These are phyloP conservation scores for Lepilemur ruficaudatus DNA, from an alignment of 2,797 vertebrate genomes.

Conservation along the genomic window DNA sequence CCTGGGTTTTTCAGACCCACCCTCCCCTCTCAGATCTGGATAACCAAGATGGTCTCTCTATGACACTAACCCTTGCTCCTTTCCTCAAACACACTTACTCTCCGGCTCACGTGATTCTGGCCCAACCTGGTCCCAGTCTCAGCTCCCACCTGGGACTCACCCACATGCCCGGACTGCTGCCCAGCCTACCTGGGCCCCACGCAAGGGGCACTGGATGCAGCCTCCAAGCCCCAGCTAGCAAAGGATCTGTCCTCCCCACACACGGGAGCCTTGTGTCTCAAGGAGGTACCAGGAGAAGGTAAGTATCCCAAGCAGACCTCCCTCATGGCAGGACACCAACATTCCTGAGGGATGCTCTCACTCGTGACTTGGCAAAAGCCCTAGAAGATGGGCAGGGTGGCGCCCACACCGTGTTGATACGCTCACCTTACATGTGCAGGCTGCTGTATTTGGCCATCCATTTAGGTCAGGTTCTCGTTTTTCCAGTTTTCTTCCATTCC, in stretches of 20 bases:
- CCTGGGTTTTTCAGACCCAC: neutral
- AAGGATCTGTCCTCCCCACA: neutral
- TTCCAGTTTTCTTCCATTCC: constrained; percentile 10
- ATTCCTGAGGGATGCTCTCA: neutral
- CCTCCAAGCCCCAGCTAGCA: neutral
- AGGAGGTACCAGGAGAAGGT: neutral
- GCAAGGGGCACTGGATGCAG: neutral
- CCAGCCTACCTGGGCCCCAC: neutral
- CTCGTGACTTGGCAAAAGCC: neutral
- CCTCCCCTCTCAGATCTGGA: neutral
- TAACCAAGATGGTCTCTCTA: neutral
- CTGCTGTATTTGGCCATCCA: neutral
- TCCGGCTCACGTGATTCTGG: neutral
- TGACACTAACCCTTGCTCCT: neutral
- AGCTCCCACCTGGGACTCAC: neutral
- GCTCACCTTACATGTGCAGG: neutral
- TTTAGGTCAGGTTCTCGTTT: neutral
- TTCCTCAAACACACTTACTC: neutral
- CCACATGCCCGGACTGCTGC: neutral
- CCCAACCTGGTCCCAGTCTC: neutral
- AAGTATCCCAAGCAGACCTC: neutral
- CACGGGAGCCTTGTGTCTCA: neutral
- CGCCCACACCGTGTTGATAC: rapidly evolving
- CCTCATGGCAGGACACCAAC: neutral
- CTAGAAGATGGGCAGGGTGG: neutral